A percentile compares a stretch with the other conserved stretches of the same genome.
Conservation (phyloP, 1,140 invertebrate species). For the Drosophila ogumai region DNA sequence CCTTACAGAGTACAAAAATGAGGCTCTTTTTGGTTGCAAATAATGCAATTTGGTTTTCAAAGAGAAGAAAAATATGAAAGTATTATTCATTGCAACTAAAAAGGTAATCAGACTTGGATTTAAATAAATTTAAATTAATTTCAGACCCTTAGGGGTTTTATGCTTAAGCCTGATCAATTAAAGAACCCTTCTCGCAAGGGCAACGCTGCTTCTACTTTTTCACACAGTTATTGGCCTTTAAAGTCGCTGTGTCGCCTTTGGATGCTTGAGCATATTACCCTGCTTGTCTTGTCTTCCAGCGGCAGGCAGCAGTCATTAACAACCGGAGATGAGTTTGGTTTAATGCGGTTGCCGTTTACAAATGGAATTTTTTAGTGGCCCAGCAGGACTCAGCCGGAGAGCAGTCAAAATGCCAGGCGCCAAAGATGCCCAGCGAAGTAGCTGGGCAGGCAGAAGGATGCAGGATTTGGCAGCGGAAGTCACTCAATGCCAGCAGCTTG, state of each 20-base stretch:
- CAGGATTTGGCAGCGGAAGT: slow-evolving; percentile 75
- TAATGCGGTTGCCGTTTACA: slow-evolving; percentile 79
- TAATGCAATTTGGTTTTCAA: too few relatives aligned
- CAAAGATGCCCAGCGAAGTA: slow-evolving; percentile 18
- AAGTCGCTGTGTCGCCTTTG: slow-evolving; percentile 12
- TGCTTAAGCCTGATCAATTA: background rate
- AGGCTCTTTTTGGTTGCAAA: background rate
- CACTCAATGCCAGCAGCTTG: slow-evolving; percentile 43
- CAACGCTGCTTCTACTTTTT: background rate
- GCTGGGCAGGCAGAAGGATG: slow-evolving; percentile 34
- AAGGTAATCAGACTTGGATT: too few relatives aligned
- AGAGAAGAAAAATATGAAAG: too few relatives aligned
- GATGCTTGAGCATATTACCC: slow-evolving; percentile 51
- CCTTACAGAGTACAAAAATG: slow-evolving; percentile 1
- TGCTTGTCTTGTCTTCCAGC: slow-evolving; percentile 48
- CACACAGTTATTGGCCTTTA: slow-evolving; percentile 5
- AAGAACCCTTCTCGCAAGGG: background rate
- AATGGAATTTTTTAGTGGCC: slow-evolving; percentile 82
- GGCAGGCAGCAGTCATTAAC: slow-evolving; percentile 71
- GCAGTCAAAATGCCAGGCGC: slow-evolving; percentile 47
- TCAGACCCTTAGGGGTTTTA: too few relatives aligned
- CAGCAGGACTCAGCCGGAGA: slow-evolving; percentile 24
- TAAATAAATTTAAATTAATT: too few relatives aligned
- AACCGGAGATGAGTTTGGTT: slow-evolving; percentile 83
- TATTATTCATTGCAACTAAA: too few relatives aligned